Evolutionary conservation across 2,797 vertebrate genomes (phyloP).

Genomic region (Intellagama lesueurii): DNA sequence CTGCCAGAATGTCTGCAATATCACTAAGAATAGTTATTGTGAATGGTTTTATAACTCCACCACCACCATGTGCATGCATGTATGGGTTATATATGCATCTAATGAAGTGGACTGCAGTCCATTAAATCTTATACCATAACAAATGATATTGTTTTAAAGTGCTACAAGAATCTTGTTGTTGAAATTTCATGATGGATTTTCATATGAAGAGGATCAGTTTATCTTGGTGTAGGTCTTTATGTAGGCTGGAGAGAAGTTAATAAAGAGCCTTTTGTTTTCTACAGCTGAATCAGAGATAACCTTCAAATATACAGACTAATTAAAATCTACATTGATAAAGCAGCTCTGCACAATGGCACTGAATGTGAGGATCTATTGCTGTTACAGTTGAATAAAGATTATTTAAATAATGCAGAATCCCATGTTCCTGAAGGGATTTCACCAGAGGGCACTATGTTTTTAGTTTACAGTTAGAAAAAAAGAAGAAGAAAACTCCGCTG

Average conservation of each 20-base stretch:
- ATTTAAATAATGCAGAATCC: not conserved
- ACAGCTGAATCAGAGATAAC: not conserved
- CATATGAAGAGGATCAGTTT: not conserved
- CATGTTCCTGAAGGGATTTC: constrained; percentile 40
- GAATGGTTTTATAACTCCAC: not conserved
- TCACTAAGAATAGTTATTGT: not conserved
- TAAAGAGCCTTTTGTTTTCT: not conserved
- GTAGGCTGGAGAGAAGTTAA: not conserved
- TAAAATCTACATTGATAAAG: constrained; percentile 20
- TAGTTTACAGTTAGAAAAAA: constrained; percentile 37
- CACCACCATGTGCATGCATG: not conserved
- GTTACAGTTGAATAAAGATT: not conserved
- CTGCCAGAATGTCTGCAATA: too few relatives aligned
- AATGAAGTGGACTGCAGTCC: not conserved
- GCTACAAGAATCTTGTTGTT: not conserved
- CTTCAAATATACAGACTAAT: constrained; percentile 16
- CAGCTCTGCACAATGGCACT: constrained; percentile 16
- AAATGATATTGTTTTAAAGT: not conserved
- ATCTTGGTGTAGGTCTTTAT: not conserved
- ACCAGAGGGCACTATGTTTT: constrained; percentile 72
- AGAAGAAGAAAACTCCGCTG: too few relatives aligned
- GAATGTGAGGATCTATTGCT: not conserved
- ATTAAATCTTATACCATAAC: not conserved
- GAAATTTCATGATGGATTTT: not conserved
- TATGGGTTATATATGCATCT: not conserved